Evolutionary conservation across 2,888 invertebrate species (phyloP).

Genomic region (Amiota mariae): DNA sequence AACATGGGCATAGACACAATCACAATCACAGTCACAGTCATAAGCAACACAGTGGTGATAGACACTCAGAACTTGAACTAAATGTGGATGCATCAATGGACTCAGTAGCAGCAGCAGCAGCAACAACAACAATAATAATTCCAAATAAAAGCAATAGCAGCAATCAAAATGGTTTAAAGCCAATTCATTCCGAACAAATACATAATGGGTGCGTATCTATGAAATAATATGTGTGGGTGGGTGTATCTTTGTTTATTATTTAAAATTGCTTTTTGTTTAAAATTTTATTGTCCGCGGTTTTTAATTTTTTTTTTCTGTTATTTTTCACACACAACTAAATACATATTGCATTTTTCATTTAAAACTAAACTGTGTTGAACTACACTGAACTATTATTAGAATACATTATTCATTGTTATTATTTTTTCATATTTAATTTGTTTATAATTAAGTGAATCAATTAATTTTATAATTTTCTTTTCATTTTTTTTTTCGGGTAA

Average conservation of each 20-base stretch:
- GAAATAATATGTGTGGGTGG: background rate
- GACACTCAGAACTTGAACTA: too few species aligned
- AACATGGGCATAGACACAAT: conserved; percentile 42
- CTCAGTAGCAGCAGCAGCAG: conserved; percentile 13
- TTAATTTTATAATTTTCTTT: too few species aligned
- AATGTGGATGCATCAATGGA: conserved; percentile 33
- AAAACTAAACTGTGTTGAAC: too few species aligned
- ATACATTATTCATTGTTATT: too few species aligned
- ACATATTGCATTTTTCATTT: too few species aligned
- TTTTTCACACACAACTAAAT: too few species aligned
- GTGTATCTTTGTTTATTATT: conserved; percentile 39
- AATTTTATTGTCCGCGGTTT: conserved; percentile 47
- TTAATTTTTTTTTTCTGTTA: conserved; percentile 6
- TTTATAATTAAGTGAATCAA: too few species aligned
- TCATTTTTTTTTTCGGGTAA: too few species aligned
- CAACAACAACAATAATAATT: conserved; percentile 29
- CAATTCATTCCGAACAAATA: conserved; percentile 36
- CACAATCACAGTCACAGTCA: conserved; percentile 24
- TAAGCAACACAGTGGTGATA: too few species aligned
- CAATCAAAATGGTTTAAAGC: conserved; percentile 52
- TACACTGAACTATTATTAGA: too few species aligned
- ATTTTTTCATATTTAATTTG: too few species aligned
- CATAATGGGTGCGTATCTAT: conserved; percentile 38
- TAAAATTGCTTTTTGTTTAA: conserved; percentile 40
- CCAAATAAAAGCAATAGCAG: conserved; percentile 46